A percentile compares a stretch with the other conserved stretches of the same genome.
Evolutionary conservation across 1,140 invertebrate species (phyloP).

Genomic region (Drosophila cardini): DNA sequence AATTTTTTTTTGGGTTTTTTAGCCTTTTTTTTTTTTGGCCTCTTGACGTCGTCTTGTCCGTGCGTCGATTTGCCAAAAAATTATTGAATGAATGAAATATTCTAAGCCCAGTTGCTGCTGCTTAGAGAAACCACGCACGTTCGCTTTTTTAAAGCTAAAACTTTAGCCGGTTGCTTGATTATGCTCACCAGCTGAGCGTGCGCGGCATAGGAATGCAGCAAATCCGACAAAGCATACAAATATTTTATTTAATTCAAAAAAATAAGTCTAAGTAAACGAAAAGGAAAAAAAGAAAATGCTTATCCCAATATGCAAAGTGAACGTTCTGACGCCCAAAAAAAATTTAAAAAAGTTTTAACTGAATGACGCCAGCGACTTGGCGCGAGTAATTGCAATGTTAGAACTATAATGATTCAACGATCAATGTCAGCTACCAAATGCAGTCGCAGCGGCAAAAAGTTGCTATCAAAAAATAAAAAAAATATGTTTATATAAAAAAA

Average conservation of each 20-base stretch:
- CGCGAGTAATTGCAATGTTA: slow-evolving; percentile 24
- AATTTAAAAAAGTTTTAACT: slow-evolving; percentile 28
- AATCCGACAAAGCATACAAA: slow-evolving; percentile 60
- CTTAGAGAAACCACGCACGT: slow-evolving; percentile 65
- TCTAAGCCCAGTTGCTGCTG: slow-evolving; percentile 63
- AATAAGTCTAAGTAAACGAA: too few relatives aligned
- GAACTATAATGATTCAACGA: slow-evolving; percentile 18
- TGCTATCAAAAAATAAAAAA: slow-evolving; percentile 10
- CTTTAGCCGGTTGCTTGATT: slow-evolving; percentile 56
- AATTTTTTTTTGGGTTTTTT: too few relatives aligned
- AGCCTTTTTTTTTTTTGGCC: slow-evolving; percentile 37
- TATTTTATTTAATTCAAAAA: slow-evolving; percentile 64
- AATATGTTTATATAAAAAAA: neutral
- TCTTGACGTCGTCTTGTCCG: slow-evolving; percentile 63
- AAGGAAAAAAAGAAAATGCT: slow-evolving; percentile 66
- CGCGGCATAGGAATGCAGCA: slow-evolving; percentile 64
- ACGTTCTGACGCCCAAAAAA: slow-evolving; percentile 44
- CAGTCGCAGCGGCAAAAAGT: slow-evolving; percentile 5
- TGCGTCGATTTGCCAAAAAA: slow-evolving; percentile 73
- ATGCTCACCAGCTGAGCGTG: slow-evolving; percentile 63
- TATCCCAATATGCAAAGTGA: slow-evolving; percentile 53
- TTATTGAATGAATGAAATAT: slow-evolving; percentile 69
- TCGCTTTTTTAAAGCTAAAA: slow-evolving; percentile 23
- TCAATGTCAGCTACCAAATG: slow-evolving; percentile 32
- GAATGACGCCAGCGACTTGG: slow-evolving; percentile 67